Conservation (phyloP, 2,888 invertebrate genomes). For the Lordiphosa andalusiaca region DNA sequence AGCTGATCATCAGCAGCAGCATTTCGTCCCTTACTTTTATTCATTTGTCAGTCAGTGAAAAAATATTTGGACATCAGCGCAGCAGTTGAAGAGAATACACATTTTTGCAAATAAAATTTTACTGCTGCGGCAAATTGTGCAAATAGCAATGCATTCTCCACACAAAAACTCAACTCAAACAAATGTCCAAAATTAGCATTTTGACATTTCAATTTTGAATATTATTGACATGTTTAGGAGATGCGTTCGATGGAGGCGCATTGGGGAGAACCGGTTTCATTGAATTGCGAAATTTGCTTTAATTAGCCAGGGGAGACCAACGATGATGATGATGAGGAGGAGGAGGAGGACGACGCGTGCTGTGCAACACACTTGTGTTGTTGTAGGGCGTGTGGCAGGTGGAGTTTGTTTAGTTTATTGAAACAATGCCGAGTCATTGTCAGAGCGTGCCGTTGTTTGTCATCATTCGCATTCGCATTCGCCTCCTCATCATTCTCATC, state of each 20-base stretch:
- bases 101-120: slow-evolving; percentile 1
- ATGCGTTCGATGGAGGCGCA: neutral
- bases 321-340: slow-evolving; percentile 27
- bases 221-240: slow-evolving; percentile 64
- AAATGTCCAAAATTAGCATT: slow-evolving; percentile 71
- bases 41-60: slow-evolving; percentile 38
- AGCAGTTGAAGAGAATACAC: neutral
- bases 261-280: slow-evolving; percentile 36
- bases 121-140: slow-evolving; percentile 39
- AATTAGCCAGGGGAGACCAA: slow-evolving; percentile 52
- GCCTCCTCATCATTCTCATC: slow-evolving; percentile 20
- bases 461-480: slow-evolving; percentile 21
- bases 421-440: slow-evolving; percentile 63
- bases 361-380: neutral
- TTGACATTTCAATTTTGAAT: slow-evolving; percentile 69
- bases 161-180: slow-evolving; percentile 44
- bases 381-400: slow-evolving; percentile 27
- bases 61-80: slow-evolving; percentile 26
- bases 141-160: slow-evolving; percentile 50
- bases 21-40: too few species aligned
- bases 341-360: neutral
- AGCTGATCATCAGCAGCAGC: too few species aligned
- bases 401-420: slow-evolving; percentile 47
- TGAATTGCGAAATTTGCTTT: slow-evolving; percentile 64
- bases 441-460: slow-evolving; percentile 54